Evolutionary conservation across 1,140 invertebrate species (phyloP).

Genomic region (Tachypleus tridentatus): DNA sequence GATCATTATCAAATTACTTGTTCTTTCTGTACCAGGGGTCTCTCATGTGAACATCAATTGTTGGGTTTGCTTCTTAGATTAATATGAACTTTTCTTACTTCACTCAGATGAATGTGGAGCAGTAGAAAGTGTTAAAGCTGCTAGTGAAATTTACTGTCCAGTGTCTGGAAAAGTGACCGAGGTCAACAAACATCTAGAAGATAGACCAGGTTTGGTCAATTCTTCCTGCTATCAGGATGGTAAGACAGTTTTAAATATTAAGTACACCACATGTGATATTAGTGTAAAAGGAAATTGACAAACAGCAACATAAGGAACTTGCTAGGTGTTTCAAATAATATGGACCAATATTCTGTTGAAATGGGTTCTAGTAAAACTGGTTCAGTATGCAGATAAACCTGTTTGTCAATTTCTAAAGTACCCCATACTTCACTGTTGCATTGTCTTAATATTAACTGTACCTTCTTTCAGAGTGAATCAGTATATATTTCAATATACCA

Average conservation of each 20-base stretch:
- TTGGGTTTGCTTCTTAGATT: too few relatives aligned
- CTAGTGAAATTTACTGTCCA: constrained; percentile 84
- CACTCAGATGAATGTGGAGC: constrained; percentile 76
- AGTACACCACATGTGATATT: constrained; percentile 2
- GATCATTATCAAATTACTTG: too few relatives aligned
- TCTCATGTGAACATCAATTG: too few relatives aligned
- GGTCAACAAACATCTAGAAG: constrained; percentile 68
- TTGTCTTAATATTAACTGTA: too few relatives aligned
- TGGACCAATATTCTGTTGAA: neutral
- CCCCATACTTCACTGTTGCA: too few relatives aligned
- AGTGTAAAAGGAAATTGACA: neutral
- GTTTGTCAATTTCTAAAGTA: neutral
- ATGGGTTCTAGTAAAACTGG: neutral
- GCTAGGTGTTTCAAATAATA: neutral
- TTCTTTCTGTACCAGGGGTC: too few relatives aligned
- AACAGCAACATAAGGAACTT: too few relatives aligned
- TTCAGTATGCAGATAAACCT: neutral
- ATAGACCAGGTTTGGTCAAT: constrained; percentile 75
- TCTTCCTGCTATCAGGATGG: constrained; percentile 83
- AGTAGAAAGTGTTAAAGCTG: constrained; percentile 91
- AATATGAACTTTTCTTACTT: constrained; percentile 5
- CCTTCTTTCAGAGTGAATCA: too few relatives aligned
- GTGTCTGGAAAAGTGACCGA: constrained; percentile 75
- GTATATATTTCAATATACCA: too few relatives aligned
- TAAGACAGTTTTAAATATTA: constrained; percentile 23